Base-by-base conservation (phyloP, 35 echinoderm and acorn worm species). In the Acanthaster planci region DNA sequence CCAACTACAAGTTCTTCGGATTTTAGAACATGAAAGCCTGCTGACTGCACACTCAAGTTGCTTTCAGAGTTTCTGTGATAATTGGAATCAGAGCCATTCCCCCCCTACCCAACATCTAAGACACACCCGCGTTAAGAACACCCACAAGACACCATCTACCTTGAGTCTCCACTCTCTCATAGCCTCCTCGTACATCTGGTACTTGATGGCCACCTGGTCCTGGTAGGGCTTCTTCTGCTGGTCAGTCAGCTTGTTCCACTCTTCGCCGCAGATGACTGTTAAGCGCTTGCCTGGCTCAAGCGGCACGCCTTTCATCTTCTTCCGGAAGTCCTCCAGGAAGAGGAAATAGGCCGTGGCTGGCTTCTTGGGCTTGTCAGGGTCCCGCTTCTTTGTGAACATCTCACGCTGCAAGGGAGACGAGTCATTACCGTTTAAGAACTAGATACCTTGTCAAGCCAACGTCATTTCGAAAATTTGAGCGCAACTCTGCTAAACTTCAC, bases 361-460 rank as follows among this genome's bases (percentile, higher is more conserved):
- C 84, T 97, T 97, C 90, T 97, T 97, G 79, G 94, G 94, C 94
- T 97, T 97, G 87, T 97, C 94, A 19, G 94, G 94, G 68, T 97
- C 94, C 55, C 94, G 87, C 54, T 89, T 90, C 57, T 97, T 97
- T 52, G 87, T 92, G 94, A 92, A 97, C 51, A 92, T 82, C 27
- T 89, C 84, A 51, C 90, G 90, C 93, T 94, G 84, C 8, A 19
- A 47, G 4, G 12, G 12, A 12, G 42, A 47, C 4, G 42, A n/a
- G n/a, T n/a, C n/a, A n/a, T n/a, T n/a, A n/a, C n/a, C n/a, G n/a
- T n/a, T n/a, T n/a, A n/a, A n/a, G n/a, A n/a, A n/a, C n/a, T n/a
- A n/a, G n/a, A 47, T 47, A 47, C 42, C 12, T 47, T 6, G 42
- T 47, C 42, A 6, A 47, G 12, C 12, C 42, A 6, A 47, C 4